Conservation (phyloP, 2,113 vertebrate species). For the Grantiella picta region DNA sequence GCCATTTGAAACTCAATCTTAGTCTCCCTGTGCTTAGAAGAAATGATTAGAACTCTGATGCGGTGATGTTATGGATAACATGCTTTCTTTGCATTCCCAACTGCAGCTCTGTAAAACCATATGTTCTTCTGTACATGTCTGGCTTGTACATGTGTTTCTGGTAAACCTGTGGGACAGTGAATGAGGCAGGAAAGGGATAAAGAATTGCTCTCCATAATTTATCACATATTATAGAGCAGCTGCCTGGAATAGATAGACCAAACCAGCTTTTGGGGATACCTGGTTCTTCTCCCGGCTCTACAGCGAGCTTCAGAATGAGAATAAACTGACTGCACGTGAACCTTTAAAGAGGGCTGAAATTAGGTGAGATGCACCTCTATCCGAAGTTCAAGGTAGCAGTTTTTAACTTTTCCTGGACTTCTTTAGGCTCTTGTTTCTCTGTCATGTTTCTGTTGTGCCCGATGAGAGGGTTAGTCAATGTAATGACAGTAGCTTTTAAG, state of each 20-base stretch:
- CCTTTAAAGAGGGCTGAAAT: not conserved
- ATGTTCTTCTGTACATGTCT: not conserved
- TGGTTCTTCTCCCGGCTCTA: not conserved
- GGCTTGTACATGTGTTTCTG: not conserved
- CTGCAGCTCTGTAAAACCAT: not conserved
- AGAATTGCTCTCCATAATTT: not conserved
- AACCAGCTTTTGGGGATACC: not conserved
- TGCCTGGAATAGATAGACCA: not conserved
- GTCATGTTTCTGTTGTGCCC: not conserved
- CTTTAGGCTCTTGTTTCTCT: not conserved
- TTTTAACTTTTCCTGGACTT: not conserved
- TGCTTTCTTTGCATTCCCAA: not conserved
- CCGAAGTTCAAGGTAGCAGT: not conserved
- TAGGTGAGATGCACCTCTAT: not conserved
- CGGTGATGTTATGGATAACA: not conserved
- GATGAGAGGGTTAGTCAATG: not conserved
- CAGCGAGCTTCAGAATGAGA: not conserved
- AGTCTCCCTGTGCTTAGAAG: not conserved
- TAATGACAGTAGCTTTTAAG: not conserved
- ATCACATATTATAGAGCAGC: fast-evolving
- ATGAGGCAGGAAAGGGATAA: fast-evolving
- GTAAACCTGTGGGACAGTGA: not conserved
- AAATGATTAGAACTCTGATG: not conserved
- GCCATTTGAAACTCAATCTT: not conserved
- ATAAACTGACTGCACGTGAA: not conserved